Conservation (phyloP, 2,888 invertebrate genomes). For the Ennomos fuscantarius region DNA sequence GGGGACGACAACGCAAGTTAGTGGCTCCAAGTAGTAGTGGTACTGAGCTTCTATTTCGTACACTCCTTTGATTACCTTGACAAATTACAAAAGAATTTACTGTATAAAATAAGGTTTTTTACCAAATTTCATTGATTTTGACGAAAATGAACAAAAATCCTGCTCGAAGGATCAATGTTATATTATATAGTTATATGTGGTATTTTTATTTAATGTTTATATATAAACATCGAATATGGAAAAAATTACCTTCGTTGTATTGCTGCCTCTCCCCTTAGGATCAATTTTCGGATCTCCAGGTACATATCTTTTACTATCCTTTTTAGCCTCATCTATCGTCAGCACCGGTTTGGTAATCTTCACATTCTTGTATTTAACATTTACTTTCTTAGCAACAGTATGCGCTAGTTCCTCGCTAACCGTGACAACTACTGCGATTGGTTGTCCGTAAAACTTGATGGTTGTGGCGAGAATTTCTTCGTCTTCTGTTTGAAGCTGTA, state of each 20-base stretch:
- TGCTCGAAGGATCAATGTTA: too few species aligned
- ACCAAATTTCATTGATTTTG: too few species aligned
- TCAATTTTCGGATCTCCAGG: conserved; percentile 51
- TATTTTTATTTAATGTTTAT: too few species aligned
- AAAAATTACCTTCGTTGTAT: conserved; percentile 46
- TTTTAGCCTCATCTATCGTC: conserved; percentile 67
- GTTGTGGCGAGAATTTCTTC: conserved; percentile 84
- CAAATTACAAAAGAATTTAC: not conserved
- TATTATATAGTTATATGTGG: too few species aligned
- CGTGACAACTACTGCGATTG: conserved; percentile 89
- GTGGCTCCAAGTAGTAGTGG: conserved; percentile 91
- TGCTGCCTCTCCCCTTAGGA: conserved; percentile 61
- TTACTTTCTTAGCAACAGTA: conserved; percentile 83
- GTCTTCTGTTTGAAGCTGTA: conserved; percentile 63
- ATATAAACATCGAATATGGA: too few species aligned
- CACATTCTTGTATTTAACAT: conserved; percentile 81
- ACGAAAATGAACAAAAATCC: too few species aligned
- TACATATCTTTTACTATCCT: conserved; percentile 69
- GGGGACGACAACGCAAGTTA: conserved; percentile 87
- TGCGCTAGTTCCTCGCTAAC: conserved; percentile 82
- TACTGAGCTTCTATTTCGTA: conserved; percentile 88
- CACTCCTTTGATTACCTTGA: conserved; percentile 81
- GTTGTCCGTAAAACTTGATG: conserved; percentile 88
- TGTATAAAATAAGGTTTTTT: not conserved
- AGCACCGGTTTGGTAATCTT: conserved; percentile 59